Evolutionary conservation across 1,140 invertebrate genomes (phyloP), one percentile per base, ranked within the genome.

Genomic region (Bombus difficillimus): DNA sequence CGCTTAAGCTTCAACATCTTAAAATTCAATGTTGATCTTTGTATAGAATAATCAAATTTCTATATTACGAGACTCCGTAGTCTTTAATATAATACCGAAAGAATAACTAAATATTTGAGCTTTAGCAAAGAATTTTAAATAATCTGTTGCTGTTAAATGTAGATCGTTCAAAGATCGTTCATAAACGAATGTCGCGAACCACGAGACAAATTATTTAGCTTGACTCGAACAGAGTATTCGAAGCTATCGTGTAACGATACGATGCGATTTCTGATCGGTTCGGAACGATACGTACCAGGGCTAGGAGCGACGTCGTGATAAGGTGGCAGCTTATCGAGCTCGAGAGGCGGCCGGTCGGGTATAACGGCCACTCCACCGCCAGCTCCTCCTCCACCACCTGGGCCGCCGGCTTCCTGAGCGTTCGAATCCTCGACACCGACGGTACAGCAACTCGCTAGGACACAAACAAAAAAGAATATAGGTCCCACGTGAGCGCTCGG

Each of bases 251-350:
- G 28, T 10, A 39, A 28, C 18, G 68, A 69, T 69, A 25, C 68
- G 9, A 3, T 8, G 6, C 9, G 22, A 37, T 53, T 53, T 22
- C 18, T 28, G 37, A 39, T 39, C 22, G 10, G 15, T 43, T 64
- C 32, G 39, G 34, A 81, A 84, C 86, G 90, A 86, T 89, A 94
- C 93, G 92, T 86, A 95, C 95, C 94, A 68, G 94, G 94, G 84
- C 92, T 95, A 75, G 94, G 94, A 78, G 94, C 93, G 47, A 95
- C 94, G 89, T 95, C 95, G 88, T 95, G 95, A 93, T 95, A 95
- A 89, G 95, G 94, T 47, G 95, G 95, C 86, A 95, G 92, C 91
- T 95, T 95, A 90, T 95, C 95, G 81, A 95, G 92, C 91, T 95
- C 95, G 62, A 95, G 91, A 80, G 94, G 93, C 83, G 94, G 94